Evolutionary conservation across 2,113 vertebrate species (phyloP).

Genomic region (Sminthopsis crassicaudata): DNA sequence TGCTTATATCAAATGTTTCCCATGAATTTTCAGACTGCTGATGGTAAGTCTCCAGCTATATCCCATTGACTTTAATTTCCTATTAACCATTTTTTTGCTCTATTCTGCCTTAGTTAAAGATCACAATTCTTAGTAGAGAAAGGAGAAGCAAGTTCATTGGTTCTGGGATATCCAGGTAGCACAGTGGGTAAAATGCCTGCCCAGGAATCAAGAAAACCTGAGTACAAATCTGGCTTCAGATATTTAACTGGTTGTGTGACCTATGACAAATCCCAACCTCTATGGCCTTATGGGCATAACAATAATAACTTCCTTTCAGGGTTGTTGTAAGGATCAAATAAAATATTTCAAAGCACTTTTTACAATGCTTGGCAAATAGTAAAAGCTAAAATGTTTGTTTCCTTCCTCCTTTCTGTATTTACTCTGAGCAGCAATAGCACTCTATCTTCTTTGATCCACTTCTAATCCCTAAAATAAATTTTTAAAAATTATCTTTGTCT

Average conservation of each 20-base stretch:
- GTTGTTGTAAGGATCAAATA: background rate
- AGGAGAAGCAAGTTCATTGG: background rate
- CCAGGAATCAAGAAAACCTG: background rate
- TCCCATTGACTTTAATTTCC: background rate
- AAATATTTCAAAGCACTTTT: background rate
- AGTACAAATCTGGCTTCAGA: background rate
- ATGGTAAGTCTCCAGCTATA: background rate
- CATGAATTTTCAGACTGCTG: background rate
- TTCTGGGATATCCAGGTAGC: background rate
- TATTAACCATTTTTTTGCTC: background rate
- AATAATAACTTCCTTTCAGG: background rate
- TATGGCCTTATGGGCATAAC: background rate
- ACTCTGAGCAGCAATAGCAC: background rate
- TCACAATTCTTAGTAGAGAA: background rate
- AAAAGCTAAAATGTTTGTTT: background rate
- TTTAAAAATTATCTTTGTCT: background rate
- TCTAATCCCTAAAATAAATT: background rate
- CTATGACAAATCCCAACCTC: background rate
- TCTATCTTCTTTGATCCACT: background rate
- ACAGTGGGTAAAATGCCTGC: background rate
- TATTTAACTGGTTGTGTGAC: background rate
- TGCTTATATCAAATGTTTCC: background rate
- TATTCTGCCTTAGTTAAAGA: background rate
- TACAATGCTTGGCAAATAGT: background rate
- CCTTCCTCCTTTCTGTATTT: background rate